Percentiles rank a stretch among this genome's conserved stretches.
Evolutionary conservation across 2,888 invertebrate species (phyloP).

Genomic region (Lissocephala sabroskyi): DNA sequence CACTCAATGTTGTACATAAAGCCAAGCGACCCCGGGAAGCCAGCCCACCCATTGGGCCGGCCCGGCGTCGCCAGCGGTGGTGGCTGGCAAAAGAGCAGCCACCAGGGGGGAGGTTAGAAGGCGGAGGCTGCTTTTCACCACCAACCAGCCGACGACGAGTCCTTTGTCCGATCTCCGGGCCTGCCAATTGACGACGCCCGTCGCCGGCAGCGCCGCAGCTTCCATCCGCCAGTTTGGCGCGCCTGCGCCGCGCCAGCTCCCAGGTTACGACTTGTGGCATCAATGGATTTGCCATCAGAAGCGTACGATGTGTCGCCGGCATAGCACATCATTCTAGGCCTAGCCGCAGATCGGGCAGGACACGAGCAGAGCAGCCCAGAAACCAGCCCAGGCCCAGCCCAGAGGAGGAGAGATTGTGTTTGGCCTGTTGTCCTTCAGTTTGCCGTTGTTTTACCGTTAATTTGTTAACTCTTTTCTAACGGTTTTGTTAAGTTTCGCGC

Average conservation of each 20-base stretch:
- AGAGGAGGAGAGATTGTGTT: not conserved
- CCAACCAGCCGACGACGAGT: not conserved
- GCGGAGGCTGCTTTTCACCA: constrained; percentile 23
- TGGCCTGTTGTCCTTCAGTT: no score
- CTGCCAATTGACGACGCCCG: constrained; percentile 2
- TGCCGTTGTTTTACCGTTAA: constrained; percentile 27
- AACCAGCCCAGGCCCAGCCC: not conserved
- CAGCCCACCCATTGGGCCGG: constrained; percentile 45
- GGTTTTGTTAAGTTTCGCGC: not conserved
- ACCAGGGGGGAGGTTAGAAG: constrained; percentile 30
- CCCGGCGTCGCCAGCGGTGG: constrained; percentile 37
- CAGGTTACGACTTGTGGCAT: constrained; percentile 64
- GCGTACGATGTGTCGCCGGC: constrained; percentile 70
- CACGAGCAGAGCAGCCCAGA: constrained; percentile 34
- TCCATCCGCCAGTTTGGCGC: constrained; percentile 44
- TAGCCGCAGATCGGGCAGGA: constrained; percentile 73
- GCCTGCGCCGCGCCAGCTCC: constrained; percentile 39
- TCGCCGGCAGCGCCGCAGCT: constrained; percentile 25
- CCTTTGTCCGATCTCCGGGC: constrained; percentile 26
- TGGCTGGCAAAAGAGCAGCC: constrained; percentile 1
- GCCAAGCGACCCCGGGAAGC: constrained; percentile 16
- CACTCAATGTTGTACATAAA: constrained; percentile 41
- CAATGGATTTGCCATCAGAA: constrained; percentile 66
- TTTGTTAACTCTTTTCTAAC: not conserved
- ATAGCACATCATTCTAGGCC: constrained; percentile 73